Percentiles rank a stretch among this genome's conserved stretches.
phyloP scores from a whole-genome alignment of 2,797 vertebrate species.

The Orientallactaga sibirica region DNA sequence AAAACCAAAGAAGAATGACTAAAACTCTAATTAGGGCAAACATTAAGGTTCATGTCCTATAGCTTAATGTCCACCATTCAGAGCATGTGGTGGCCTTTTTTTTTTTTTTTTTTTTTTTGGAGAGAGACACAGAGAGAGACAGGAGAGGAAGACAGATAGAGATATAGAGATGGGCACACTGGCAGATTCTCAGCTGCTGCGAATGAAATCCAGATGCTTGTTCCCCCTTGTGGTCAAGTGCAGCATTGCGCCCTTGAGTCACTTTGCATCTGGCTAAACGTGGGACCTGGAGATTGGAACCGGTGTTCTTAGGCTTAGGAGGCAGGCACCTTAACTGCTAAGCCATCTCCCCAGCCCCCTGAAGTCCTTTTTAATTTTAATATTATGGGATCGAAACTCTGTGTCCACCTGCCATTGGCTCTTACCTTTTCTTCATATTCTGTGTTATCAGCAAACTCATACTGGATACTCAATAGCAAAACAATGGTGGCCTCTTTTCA shows the following conservation, averaged over 20 bases:
- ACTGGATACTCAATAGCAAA: conserved; percentile 44
- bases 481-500: conserved; percentile 56
- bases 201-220: too few relatives aligned
- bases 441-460: neutral
- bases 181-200: too few relatives aligned
- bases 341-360: neutral
- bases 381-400: neutral
- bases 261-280: too few relatives aligned
- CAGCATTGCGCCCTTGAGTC: too few relatives aligned
- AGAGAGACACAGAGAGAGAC: too few relatives aligned
- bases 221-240: too few relatives aligned
- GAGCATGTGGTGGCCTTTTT: neutral
- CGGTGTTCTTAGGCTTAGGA: too few relatives aligned
- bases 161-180: too few relatives aligned
- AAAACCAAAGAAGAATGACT: neutral
- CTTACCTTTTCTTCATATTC: conserved; percentile 41
- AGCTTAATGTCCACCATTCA: neutral
- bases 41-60: neutral
- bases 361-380: neutral
- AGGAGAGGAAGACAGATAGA: too few relatives aligned
- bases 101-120: neutral
- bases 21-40: neutral
- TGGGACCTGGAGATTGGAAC: too few relatives aligned
- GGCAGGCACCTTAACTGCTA: too few relatives aligned
- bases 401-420: neutral